A percentile compares a stretch with the other conserved stretches of the same genome.
Conservation (phyloP, 2,797 vertebrate genomes). For the Ibycter americanus region DNA sequence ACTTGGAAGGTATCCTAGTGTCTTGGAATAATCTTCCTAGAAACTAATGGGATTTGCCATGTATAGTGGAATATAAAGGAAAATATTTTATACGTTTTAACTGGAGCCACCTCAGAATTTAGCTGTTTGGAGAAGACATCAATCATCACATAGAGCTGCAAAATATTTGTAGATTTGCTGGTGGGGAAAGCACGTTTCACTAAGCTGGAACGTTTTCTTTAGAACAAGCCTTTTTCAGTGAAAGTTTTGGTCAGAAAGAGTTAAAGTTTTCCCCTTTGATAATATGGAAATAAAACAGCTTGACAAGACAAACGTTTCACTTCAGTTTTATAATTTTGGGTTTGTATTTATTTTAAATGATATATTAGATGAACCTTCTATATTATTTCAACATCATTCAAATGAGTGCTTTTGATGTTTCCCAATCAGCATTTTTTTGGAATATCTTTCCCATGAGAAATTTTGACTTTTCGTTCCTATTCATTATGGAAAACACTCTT, state of each 20-base stretch:
- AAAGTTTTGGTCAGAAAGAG: not conserved
- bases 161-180: not conserved
- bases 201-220: not conserved
- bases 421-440: not conserved
- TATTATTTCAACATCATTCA: slow-evolving; percentile 1
- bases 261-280: slow-evolving; percentile 35
- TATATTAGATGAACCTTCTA: slow-evolving; percentile 13
- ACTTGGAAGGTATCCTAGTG: not conserved
- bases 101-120: not conserved
- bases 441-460: slow-evolving; percentile 3
- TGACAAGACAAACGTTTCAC: not conserved
- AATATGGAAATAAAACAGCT: slow-evolving; percentile 9
- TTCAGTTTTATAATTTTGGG: not conserved
- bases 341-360: slow-evolving; percentile 44
- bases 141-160: not conserved
- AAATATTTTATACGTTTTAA: not conserved
- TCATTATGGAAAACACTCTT: not conserved
- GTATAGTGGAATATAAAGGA: not conserved
- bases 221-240: not conserved
- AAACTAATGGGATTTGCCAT: not conserved
- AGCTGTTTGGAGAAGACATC: not conserved
- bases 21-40: not conserved
- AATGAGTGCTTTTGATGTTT: slow-evolving; percentile 17
- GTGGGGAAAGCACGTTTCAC: not conserved
- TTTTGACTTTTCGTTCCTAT: not conserved